phyloP scores from a whole-genome alignment of 2,113 vertebrate species.

The Charadrius vociferus region DNA sequence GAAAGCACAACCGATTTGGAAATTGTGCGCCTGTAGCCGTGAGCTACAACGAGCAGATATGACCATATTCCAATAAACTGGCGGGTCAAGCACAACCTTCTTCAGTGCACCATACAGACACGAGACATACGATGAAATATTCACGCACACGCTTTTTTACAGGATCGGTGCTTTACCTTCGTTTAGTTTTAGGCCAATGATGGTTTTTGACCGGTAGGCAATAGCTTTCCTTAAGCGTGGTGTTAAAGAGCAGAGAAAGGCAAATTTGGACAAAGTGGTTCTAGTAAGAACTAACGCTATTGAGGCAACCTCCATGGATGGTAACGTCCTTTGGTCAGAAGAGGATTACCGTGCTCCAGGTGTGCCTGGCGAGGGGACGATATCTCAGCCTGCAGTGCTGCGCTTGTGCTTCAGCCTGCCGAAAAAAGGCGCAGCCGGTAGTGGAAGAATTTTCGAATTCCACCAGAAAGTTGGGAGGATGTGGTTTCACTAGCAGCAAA shows the following conservation, averaged over 20 bases:
- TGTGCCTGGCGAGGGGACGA: background rate
- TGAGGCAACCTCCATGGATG: background rate
- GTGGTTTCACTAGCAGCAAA: slow-evolving; percentile 70
- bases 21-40: rapidly evolving
- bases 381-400: slow-evolving; percentile 62
- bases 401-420: background rate
- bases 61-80: rapidly evolving
- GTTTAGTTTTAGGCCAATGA: background rate
- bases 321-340: rapidly evolving
- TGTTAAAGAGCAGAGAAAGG: background rate
- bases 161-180: background rate
- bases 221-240: background rate
- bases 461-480: slow-evolving; percentile 63
- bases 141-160: rapidly evolving
- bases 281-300: background rate
- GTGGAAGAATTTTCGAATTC: slow-evolving; percentile 38
- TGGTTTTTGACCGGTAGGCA: rapidly evolving
- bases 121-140: background rate
- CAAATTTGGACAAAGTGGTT: background rate
- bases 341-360: slow-evolving; percentile 72
- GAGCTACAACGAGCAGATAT: background rate
- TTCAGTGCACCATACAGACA: no score
- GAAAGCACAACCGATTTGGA: background rate
- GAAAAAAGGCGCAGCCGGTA: slow-evolving; percentile 35
- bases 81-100: background rate